Base-by-base conservation (phyloP, 37 sponge, comb jelly and placozoan species). In the Diacarnus erythraeanus region DNA sequence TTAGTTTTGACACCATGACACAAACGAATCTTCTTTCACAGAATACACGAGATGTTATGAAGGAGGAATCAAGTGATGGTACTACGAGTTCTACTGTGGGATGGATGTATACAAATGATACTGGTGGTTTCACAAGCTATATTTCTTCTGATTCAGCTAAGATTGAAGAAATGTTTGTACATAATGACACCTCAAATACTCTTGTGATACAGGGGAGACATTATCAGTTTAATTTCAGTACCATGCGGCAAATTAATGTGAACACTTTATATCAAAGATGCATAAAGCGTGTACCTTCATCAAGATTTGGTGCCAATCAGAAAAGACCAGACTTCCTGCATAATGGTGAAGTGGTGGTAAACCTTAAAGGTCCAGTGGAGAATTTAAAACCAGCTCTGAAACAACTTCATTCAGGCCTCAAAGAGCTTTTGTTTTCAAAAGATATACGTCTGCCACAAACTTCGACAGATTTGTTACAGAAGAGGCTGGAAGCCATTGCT, bases 21-120 rank as follows among this genome's bases (percentile, higher is more conserved):
- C 77, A 77, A 64, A n/a, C 4, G 3, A 77, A 77, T 34, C 4
- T 10, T n/a, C 1, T 30, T 3, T 31, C 77, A 31, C 31, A 4
- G 1, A 4, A 23, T 42, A 37, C 40, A 21, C 64, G 77, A 26
- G 2, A 63, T 20, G 51, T 77, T 22, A 26, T 9, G 42, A 35
- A 42, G 38, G 39, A 42, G 9, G 3, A 42, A 2, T 17, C 51
- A n/a, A n/a, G n/a, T n/a, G n/a, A n/a, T n/a, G n/a, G n/a, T n/a
- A n/a, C n/a, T n/a, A n/a, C n/a, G n/a, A n/a, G n/a, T n/a, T n/a
- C n/a, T n/a, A n/a, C n/a, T n/a, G 68, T 64, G 15, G 57, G 61
- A 38, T 90, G 90, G 90, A 61, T 56, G 17, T 90, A 79, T 37
- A 17, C 1, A 20, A 69, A 79, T 72, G 90, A 90, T 64, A 21